phyloP scores from a whole-genome alignment of 2,888 invertebrate species.

The Dynastes maya region DNA sequence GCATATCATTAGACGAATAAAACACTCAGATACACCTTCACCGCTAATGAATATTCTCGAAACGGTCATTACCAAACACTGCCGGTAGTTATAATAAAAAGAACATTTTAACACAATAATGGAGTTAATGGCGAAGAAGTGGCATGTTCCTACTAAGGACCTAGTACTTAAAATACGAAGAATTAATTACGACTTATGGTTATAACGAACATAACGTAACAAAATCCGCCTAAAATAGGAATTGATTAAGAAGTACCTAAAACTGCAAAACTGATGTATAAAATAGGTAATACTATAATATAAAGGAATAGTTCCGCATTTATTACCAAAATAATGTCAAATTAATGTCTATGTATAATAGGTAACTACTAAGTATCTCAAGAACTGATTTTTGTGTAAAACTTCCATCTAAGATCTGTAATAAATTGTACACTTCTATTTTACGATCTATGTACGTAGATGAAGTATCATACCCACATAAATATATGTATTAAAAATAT shows the following conservation, averaged over 20 bases:
- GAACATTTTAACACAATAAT: not conserved
- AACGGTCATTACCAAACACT: conserved; percentile 19
- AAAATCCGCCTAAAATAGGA: conserved; percentile 62
- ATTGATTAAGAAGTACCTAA: conserved; percentile 61
- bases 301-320: conserved; percentile 29
- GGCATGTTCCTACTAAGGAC: conserved; percentile 26
- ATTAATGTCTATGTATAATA: conserved; percentile 35
- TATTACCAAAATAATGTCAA: conserved; percentile 28
- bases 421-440: conserved; percentile 32
- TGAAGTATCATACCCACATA: conserved; percentile 9
- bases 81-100: conserved; percentile 25
- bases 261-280: conserved; percentile 26
- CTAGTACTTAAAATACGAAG: not conserved
- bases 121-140: conserved; percentile 17
- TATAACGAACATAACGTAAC: conserved; percentile 40
- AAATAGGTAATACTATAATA: conserved; percentile 30
- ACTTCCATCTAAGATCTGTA: conserved; percentile 31
- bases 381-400: conserved; percentile 51
- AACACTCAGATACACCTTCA: no score
- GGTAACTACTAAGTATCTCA: conserved; percentile 42
- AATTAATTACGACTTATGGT: conserved; percentile 7
- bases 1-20: conserved; percentile 12
- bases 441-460: conserved; percentile 38
- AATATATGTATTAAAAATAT: conserved; percentile 13
- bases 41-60: not conserved